Evolutionary conservation across 2,888 invertebrate genomes (phyloP), one percentile per base, ranked within the genome.

Genomic region (Aquatica leii): DNA sequence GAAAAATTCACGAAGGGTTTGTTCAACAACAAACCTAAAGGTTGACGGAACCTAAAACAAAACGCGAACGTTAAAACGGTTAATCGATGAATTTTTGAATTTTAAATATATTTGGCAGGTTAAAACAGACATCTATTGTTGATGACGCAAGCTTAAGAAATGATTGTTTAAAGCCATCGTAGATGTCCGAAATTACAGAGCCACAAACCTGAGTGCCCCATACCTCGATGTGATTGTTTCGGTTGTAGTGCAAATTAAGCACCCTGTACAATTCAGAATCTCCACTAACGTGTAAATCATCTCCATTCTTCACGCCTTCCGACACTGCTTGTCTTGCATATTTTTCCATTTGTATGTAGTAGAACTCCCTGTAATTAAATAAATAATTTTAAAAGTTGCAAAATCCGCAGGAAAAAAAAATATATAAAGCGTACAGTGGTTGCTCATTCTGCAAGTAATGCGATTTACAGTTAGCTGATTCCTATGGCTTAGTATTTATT

Each of bases 261-360:
- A 97, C 95, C 81, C 98, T 89, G 86, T 97, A 98, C 74, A 99
- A 89, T 84, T 99, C 99, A 66, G 96, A 96, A 84, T 99, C 98
- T 61, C 90, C 90, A 67, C 93, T 93, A 62, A 99, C 97, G 81
- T 92, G 92, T 65, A 99, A 87, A 79, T 98, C 97, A 72, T 98
- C 97, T 15, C 92, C 89, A 77, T 89, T 90, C 82, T 95, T 95
- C 76, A 96, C 88, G 67, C 98, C 98, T 85, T 99, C 98, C 74
- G 95, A 95, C 77, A 99, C 92, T 51, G 97, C 95, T 84, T 98
- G 98, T 74, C 98, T 89, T 68, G 98, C 98, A 84, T 97, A 99
- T 84, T 99, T 99, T 86, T 99, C 99, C 98, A 99, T 99, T 86
- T 99, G 99, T 81, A 99, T 99, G 86, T 99, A 99, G 89, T 97